Evolutionary conservation across 1,140 invertebrate genomes (phyloP).

Genomic region (Acyrthosiphon pisum): DNA sequence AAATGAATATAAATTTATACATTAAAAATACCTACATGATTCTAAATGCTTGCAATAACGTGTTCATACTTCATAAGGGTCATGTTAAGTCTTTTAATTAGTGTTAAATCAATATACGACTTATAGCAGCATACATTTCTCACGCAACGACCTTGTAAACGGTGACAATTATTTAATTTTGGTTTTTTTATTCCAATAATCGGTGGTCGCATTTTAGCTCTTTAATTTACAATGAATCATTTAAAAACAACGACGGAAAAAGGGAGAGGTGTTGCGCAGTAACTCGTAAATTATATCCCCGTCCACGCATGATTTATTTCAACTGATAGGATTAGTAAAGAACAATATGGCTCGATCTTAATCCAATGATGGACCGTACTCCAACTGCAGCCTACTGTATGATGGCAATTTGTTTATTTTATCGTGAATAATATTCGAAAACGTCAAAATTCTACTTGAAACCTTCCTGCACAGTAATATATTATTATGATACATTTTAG

Average conservation of each 20-base stretch:
- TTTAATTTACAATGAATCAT: constrained; percentile 23
- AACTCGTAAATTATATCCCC: background rate
- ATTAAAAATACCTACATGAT: too few relatives aligned
- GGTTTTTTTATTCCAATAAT: background rate
- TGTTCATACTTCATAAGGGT: too few relatives aligned
- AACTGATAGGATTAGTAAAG: constrained; percentile 18
- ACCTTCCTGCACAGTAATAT: background rate
- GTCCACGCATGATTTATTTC: background rate
- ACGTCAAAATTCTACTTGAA: background rate
- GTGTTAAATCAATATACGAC: too few relatives aligned
- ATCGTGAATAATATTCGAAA: background rate
- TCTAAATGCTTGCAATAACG: too few relatives aligned
- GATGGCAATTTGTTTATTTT: constrained; percentile 22
- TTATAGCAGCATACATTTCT: too few relatives aligned
- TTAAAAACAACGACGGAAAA: background rate
- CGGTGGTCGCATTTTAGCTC: background rate
- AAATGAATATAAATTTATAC: too few relatives aligned
- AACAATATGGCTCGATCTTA: constrained; percentile 3
- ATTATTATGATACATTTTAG: background rate
- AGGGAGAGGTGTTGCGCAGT: background rate
- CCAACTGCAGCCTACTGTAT: too few relatives aligned
- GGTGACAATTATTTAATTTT: too few relatives aligned
- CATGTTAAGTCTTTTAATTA: too few relatives aligned
- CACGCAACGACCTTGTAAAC: too few relatives aligned
- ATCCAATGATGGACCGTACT: background rate